Conservation (phyloP, 2,888 invertebrate species). For the Junonia oenone region DNA sequence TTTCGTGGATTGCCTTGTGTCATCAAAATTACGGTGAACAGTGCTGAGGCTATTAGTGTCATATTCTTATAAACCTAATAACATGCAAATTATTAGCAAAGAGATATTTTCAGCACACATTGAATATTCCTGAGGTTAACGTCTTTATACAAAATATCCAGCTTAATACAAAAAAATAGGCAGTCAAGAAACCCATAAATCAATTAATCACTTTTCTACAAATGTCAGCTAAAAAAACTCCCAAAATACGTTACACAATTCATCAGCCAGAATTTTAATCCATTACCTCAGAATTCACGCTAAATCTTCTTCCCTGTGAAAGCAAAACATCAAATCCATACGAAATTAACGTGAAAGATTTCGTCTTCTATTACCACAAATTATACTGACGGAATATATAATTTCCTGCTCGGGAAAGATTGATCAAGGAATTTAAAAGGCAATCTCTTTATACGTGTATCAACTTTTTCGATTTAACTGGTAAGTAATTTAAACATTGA, state of each 20-base stretch:
- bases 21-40: no score
- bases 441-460: constrained; percentile 19
- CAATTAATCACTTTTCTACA: neutral
- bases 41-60: no score
- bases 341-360: constrained; percentile 1
- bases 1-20: no score
- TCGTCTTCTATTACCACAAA: constrained; percentile 12
- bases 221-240: neutral
- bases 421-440: constrained; percentile 25
- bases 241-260: neutral
- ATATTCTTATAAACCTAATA: no score
- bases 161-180: no score
- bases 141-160: no score
- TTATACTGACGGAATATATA: constrained; percentile 23
- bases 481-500: constrained; percentile 6
- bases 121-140: no score
- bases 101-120: no score
- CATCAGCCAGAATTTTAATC: neutral
- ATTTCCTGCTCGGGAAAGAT: constrained; percentile 24
- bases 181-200: no score
- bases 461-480: constrained; percentile 19
- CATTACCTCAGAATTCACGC: neutral
- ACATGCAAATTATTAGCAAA: no score
- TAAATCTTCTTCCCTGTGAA: neutral
- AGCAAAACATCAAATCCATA: neutral